Base-by-base conservation (phyloP, 2,888 invertebrate genomes). In the Mythimna pallens region DNA sequence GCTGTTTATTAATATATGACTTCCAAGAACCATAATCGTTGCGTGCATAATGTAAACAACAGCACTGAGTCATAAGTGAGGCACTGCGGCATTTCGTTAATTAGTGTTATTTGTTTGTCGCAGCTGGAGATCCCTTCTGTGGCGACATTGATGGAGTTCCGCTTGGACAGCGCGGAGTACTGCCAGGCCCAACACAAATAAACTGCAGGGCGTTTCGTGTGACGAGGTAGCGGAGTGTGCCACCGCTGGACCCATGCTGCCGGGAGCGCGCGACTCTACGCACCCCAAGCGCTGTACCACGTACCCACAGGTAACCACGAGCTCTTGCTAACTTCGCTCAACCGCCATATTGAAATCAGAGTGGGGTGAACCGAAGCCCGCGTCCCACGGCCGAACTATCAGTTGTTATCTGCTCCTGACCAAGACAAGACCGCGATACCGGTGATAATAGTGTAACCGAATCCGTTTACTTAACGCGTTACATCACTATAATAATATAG, bases 171-270 rank as follows among this genome's bases (percentile, higher is more conserved):
- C 97, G 98, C 99, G 97, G 99, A 99, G 97, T 99, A 99, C 97
- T 99, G 99, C 98, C 99, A 99, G 98, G 99, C 99, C 96, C 99
- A 99, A 98, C 99, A 99, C 99, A 98, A 98, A 98, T 98, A 98
- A 98, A 96, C 95, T 89, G 85, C 92, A 90, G 91, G 93, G 94
- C 92, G 89, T 90, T 89, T 88, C 81, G 88, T 89, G 90, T 88
- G 89, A 86, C 90, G 89, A 91, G 89, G 89, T 88, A 91, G 92
- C 87, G 86, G 87, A 88, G 88, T 88, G 89, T 89, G 90, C 88
- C 83, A 88, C 82, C 87, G 84, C 92, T 90, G 90, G 90, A 94
- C 94, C 92, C 93, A 95, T 96, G 96, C 94, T 93, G 93, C 90
- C 91, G 92, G 93, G 92, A 92, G 90, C 91, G 93, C 91, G 90